phyloP scores from a whole-genome alignment of 2,113 vertebrate genomes.

The Callaeas wilsoni region DNA sequence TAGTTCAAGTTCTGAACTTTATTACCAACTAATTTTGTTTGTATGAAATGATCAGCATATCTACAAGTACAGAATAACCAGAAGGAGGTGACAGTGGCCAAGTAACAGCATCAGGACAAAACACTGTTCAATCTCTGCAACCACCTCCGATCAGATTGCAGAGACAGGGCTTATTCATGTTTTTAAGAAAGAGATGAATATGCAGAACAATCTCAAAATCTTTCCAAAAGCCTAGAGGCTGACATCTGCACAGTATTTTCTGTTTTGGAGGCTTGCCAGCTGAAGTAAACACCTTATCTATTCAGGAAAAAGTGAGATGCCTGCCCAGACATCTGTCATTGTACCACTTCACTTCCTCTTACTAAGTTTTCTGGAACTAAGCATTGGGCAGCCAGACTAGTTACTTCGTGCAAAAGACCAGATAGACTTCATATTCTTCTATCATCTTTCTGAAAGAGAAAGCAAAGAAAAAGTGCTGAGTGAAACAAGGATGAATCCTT shows the following conservation, averaged over 20 bases:
- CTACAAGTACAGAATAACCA: background rate
- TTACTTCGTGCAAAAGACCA: background rate
- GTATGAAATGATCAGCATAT: background rate
- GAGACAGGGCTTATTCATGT: background rate
- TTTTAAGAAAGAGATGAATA: background rate
- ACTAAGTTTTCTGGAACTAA: background rate
- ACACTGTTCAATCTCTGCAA: background rate
- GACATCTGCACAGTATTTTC: background rate
- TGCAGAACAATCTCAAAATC: background rate
- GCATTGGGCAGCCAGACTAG: background rate
- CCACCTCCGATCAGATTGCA: background rate
- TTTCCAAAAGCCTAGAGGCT: background rate
- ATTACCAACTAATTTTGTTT: background rate
- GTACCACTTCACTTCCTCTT: background rate
- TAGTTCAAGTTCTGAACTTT: background rate
- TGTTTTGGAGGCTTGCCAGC: background rate
- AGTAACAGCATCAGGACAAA: background rate
- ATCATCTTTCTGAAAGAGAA: background rate
- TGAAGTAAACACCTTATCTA: background rate
- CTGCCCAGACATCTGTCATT: background rate
- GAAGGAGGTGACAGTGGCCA: background rate
- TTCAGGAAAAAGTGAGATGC: background rate
- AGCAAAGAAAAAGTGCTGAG: background rate
- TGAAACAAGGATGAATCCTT: background rate
- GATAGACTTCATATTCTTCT: background rate